Evolutionary conservation across 2,797 vertebrate species (phyloP), one percentile per base, ranked within the genome.

Genomic region (Ptychadena robeensis): DNA sequence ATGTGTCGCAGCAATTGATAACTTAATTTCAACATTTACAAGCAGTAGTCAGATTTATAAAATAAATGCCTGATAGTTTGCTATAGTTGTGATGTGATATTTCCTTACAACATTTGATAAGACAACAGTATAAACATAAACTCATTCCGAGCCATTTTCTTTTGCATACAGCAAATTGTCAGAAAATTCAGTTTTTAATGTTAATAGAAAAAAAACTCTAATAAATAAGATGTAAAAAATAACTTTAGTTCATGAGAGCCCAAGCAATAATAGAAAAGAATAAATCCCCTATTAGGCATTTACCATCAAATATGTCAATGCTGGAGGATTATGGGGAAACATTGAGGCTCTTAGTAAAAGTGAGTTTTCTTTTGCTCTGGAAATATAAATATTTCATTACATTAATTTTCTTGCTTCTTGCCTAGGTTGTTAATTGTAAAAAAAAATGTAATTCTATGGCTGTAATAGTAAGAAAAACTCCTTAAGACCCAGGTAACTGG

Each of bases 401-500:
- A 67, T 86, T 28, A 81, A 40, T 86, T 90, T 80, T 32, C 83
- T 72, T 81, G 75, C 70, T 87, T 44, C 86, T 90, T 87, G 74
- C 85, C 88, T 74, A 73, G 82, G 88, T 86, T 86, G 88, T 86
- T 86, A 64, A 86, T 90, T 81, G 85, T 34, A 82, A 87, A 87
- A 86, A 88, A 61, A 86, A 72, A 86, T 89, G 77, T 27, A 87
- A 77, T 31, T 38, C 38, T 85, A 80, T 87, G 79, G 81, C 73
- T 78, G 85, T 86, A 48, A 70, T 37, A 12, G 1, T 34, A 35
- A 74, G 59, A 82, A 84, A 69, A 91, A 40, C 25, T 27, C 8
- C 38, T 93, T 98, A 94, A 85, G 95, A 91, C 34, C 92, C 93
- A 1, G 94, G 94, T 83, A 95, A 88, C 85, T 97, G 96, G 85